These are phyloP conservation scores for Papilio aristodemus DNA, from an alignment of 1,140 invertebrate species.

Conservation along the genomic window DNA sequence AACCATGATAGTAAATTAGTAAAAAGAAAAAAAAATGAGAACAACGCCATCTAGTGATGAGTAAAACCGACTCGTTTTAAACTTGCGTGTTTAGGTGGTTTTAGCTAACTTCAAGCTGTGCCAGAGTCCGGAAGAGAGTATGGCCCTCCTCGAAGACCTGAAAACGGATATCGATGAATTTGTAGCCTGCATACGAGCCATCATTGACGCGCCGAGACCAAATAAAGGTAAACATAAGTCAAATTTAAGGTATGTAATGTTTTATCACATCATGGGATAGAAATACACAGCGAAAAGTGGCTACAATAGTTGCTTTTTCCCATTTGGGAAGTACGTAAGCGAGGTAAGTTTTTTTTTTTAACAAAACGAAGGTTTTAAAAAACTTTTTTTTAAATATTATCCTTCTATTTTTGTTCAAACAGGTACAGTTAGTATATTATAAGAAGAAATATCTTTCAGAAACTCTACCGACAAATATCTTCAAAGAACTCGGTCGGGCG, in stretches of 20 bases:
- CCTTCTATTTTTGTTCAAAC: too few relatives aligned
- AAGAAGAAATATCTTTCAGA: too few relatives aligned
- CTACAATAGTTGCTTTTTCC: too few relatives aligned
- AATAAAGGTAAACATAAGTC: constrained; percentile 53
- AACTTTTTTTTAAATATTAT: too few relatives aligned
- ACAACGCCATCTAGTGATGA: background rate
- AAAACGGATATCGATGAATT: constrained; percentile 60
- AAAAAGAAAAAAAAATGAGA: background rate
- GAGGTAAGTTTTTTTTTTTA: too few relatives aligned
- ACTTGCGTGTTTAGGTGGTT: constrained; percentile 47
- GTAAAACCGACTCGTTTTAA: background rate
- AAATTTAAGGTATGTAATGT: too few relatives aligned
- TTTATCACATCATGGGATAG: too few relatives aligned
- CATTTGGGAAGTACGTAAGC: too few relatives aligned
- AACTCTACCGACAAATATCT: constrained; percentile 35
- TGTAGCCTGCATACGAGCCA: constrained; percentile 43
- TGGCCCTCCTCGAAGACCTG: constrained; percentile 51
- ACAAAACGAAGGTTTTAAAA: too few relatives aligned
- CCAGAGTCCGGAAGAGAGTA: constrained; percentile 53
- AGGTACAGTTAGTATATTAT: too few relatives aligned
- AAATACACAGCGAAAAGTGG: too few relatives aligned
- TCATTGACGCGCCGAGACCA: constrained; percentile 51
- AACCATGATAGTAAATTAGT: too few relatives aligned
- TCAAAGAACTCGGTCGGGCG: constrained; percentile 57
- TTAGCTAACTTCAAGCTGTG: constrained; percentile 62